phyloP scores from a whole-genome alignment of 2,113 vertebrate species.

The Tachuris rubrigastra region DNA sequence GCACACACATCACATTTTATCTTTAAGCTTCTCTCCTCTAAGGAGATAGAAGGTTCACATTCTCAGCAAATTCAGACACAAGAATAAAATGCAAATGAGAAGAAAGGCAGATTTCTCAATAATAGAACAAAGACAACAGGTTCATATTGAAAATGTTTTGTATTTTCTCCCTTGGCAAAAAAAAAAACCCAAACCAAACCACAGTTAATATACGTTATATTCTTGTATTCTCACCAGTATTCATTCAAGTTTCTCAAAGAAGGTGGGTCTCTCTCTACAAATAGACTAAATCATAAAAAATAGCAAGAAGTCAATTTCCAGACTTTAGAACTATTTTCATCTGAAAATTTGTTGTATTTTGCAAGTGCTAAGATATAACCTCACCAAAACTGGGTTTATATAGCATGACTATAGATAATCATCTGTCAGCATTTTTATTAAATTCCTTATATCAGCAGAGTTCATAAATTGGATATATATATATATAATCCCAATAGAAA shows the following conservation, averaged over 20 bases:
- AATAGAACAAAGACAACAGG: not conserved
- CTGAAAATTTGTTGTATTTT: not conserved
- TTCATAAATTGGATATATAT: not conserved
- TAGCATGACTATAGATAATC: not conserved
- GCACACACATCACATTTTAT: not conserved
- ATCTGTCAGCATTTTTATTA: not conserved
- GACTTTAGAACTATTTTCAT: not conserved
- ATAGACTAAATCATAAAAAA: constrained; percentile 9
- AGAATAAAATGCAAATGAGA: not conserved
- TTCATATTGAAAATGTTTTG: not conserved
- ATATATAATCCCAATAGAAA: not conserved
- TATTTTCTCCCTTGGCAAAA: not conserved
- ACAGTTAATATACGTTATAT: not conserved
- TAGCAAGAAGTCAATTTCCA: not conserved
- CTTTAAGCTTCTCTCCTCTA: not conserved
- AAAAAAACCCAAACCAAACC: not conserved
- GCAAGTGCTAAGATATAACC: not conserved
- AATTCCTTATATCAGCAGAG: not conserved
- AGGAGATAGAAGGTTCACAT: not conserved
- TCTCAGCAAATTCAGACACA: not conserved
- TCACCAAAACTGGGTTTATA: not conserved
- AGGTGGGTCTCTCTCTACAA: not conserved
- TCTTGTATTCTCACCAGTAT: not conserved
- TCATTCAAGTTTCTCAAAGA: not conserved
- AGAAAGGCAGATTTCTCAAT: not conserved